phyloP scores from a whole-genome alignment of 2,113 vertebrate species.

The Otis tarda region DNA sequence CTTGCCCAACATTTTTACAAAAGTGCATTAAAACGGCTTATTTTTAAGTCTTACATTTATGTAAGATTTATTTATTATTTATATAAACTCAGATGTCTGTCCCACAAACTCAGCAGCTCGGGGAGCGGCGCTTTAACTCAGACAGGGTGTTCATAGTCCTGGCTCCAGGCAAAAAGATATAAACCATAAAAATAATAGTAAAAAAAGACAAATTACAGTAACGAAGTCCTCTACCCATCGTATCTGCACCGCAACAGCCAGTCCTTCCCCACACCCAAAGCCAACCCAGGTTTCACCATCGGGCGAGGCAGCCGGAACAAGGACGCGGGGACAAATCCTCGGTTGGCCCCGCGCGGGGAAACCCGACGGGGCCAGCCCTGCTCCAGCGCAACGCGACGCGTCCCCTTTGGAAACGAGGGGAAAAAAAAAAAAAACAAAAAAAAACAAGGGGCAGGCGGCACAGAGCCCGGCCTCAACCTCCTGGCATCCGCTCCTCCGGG shows the following conservation, averaged over 20 bases:
- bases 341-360: not conserved
- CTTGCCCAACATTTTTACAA: not conserved
- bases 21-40: not conserved
- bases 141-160: not conserved
- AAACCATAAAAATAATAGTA: not conserved
- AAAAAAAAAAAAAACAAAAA: too few relatives aligned
- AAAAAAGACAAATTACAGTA: not conserved
- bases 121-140: not conserved
- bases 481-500: not conserved
- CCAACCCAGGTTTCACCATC: not conserved
- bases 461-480: not conserved
- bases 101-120: not conserved
- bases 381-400: not conserved
- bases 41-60: not conserved
- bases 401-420: not conserved
- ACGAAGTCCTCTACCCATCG: not conserved
- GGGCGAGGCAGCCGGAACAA: not conserved
- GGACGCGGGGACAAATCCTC: not conserved
- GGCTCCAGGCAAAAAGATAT: not conserved
- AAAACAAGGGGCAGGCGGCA: not conserved
- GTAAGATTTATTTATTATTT: too few relatives aligned
- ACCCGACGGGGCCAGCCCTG: not conserved
- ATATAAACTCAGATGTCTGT: not conserved
- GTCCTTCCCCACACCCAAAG: not conserved
- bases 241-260: rapidly evolving